A percentile compares a stretch with the other conserved stretches of the same genome.
These are phyloP conservation scores for Hetaerina titia DNA, from an alignment of 2,888 invertebrate genomes.

Conservation along the genomic window DNA sequence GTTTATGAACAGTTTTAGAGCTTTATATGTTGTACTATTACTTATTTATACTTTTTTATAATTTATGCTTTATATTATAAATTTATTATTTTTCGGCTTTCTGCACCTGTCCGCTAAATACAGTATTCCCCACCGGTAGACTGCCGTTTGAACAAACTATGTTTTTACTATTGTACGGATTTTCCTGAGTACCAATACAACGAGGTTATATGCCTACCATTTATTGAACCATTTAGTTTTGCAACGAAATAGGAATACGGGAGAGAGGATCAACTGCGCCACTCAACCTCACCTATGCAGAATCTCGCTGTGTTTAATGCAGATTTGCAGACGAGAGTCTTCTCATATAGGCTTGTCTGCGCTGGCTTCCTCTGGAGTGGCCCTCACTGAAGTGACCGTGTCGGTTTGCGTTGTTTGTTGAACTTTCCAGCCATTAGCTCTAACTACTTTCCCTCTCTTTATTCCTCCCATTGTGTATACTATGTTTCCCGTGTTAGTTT, in stretches of 20 bases:
- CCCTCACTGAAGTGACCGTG: background rate
- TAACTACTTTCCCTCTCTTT: slow-evolving; percentile 25
- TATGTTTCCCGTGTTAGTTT: background rate
- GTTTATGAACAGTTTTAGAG: no score
- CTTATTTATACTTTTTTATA: no score
- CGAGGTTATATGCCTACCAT: background rate
- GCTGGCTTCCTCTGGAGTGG: background rate
- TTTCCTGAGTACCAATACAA: no score
- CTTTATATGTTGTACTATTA: no score
- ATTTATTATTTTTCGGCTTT: no score
- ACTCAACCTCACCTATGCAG: background rate
- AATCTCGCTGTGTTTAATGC: background rate
- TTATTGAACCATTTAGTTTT: background rate
- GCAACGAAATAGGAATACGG: background rate
- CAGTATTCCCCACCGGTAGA: no score
- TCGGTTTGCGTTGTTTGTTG: background rate
- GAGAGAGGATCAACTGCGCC: background rate
- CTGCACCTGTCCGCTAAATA: no score
- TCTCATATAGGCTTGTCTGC: background rate
- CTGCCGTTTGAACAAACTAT: no score
- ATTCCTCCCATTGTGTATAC: background rate
- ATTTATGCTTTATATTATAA: no score
- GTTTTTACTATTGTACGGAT: no score
- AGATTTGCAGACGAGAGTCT: background rate
- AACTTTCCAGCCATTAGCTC: background rate